Evolutionary conservation across 2,888 invertebrate species (phyloP), one percentile per base, ranked within the genome.

Genomic region (Epiperipatus broadwayi): DNA sequence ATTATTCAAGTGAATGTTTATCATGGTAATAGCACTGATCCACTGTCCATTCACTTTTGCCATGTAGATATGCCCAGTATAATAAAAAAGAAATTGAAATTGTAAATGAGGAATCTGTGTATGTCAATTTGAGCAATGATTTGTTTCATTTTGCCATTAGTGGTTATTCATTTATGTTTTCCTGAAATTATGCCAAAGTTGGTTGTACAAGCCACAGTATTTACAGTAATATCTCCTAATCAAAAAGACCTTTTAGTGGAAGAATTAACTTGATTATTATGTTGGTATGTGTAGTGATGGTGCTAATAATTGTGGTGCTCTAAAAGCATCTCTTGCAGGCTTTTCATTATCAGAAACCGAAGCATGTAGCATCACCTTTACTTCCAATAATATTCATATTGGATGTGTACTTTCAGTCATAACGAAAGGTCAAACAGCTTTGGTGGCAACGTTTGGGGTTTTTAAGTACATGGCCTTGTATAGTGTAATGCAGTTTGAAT

Each of bases 401-500:
- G 72, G 75, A 1, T 84, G 85, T 57, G 79, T 89, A 0, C 67
- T 83, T 0, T 66, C 72, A 7, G 74, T 89, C 1, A 76, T 78
- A 18, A 70, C 78, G 20, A 85, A 89, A 55, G 87, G 93, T 1
- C 69, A 95, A 0, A 87, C 89, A 1, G 91, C 95, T 0, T 64
- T 97, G 4, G 78, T 87, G 21, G 95, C 95, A 0, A 85, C 85
- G 27, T 93, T 93, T 62, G 87, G 91, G 1, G 80, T 93, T 48
- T 95, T 95, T 66, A 93, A 93, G 53, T 95, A 87, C 67, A 95
- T 97, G 93, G 85, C 91, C 1, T 75, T 80, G 0, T 95, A 95
- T 63, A 85, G 85, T 12, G 66, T 91, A 39, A 79, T 83, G 0
- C 87, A 93, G 57, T 91, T 91, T 61, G 68, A 79, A 41, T 84